A percentile compares a stretch with the other conserved stretches of the same genome.
Evolutionary conservation across 2,888 invertebrate species (phyloP).

Genomic region (Plutella xylostella): DNA sequence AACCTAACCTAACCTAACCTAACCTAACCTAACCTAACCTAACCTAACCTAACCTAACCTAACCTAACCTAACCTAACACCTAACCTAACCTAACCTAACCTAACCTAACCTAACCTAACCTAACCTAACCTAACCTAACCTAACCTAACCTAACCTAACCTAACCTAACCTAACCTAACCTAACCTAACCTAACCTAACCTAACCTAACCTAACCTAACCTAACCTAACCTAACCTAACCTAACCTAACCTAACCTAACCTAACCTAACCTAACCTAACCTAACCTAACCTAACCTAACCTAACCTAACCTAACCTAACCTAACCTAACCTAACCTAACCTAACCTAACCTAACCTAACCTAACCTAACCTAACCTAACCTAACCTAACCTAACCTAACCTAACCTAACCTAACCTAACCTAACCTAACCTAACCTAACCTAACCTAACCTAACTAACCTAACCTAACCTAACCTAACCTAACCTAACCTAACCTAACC

Average conservation of each 20-base stretch:
- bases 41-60: slow-evolving; percentile 11
- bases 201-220: slow-evolving; percentile 16
- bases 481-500: slow-evolving; percentile 11
- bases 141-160: slow-evolving; percentile 19
- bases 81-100: slow-evolving; percentile 20
- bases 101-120: slow-evolving; percentile 21
- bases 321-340: slow-evolving; percentile 19
- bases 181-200: slow-evolving; percentile 13
- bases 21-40: slow-evolving; percentile 14
- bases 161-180: slow-evolving; percentile 20
- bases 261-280: slow-evolving; percentile 18
- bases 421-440: slow-evolving; percentile 16
- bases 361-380: slow-evolving; percentile 19
- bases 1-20: slow-evolving; percentile 14
- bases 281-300: slow-evolving; percentile 18
- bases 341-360: slow-evolving; percentile 18
- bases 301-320: slow-evolving; percentile 16
- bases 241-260: slow-evolving; percentile 17
- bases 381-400: slow-evolving; percentile 15
- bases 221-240: slow-evolving; percentile 17
- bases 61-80: slow-evolving; percentile 8
- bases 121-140: slow-evolving; percentile 24
- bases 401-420: slow-evolving; percentile 17
- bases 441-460: slow-evolving; percentile 11
- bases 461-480: slow-evolving; percentile 11